Conservation (phyloP, 2,797 vertebrate species). For the Centropyge bicolor region DNA sequence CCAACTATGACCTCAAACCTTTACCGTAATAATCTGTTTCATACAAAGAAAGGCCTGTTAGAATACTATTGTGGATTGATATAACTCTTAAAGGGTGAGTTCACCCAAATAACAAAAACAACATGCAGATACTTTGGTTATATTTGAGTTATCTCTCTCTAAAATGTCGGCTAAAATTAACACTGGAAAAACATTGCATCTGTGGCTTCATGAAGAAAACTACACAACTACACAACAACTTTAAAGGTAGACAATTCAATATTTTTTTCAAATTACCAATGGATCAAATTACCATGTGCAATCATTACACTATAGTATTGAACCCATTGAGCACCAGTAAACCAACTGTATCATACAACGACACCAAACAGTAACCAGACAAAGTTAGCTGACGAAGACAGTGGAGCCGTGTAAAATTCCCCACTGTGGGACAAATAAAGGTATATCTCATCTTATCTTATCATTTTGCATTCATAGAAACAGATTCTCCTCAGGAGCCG, state of each 20-base stretch:
- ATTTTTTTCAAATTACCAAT: neutral
- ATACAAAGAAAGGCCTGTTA: neutral
- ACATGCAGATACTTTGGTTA: neutral
- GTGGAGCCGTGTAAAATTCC: no score
- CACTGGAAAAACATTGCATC: neutral
- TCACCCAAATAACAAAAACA: neutral
- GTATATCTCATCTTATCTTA: no score
- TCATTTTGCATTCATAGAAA: neutral
- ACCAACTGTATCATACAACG: neutral
- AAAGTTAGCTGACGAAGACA: neutral
- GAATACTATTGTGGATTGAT: neutral
- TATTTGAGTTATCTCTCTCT: neutral
- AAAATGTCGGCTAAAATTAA: neutral
- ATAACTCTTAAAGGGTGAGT: neutral
- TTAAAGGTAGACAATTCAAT: neutral
- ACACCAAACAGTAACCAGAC: neutral
- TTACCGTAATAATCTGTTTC: neutral
- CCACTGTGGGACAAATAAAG: no score
- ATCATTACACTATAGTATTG: neutral
- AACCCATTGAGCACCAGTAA: neutral
- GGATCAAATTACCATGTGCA: neutral
- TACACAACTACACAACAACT: neutral
- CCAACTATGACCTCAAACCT: neutral
- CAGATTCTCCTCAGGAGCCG: neutral
- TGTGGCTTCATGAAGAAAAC: neutral